Evolutionary conservation across 2,797 vertebrate genomes (phyloP).

Genomic region (Notolabrus celidotus): DNA sequence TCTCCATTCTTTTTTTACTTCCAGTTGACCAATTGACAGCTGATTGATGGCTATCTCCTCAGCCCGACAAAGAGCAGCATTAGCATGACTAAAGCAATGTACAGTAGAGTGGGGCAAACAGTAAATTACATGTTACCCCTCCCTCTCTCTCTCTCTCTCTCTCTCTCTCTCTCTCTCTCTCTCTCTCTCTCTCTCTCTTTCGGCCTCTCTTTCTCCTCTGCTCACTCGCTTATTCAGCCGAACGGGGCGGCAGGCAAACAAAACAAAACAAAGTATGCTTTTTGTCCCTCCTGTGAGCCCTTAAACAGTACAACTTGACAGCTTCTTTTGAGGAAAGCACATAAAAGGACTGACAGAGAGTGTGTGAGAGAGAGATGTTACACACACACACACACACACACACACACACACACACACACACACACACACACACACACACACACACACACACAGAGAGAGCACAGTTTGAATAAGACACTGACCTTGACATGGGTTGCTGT

Average conservation of each 20-base stretch:
- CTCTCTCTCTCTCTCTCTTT: slow-evolving; percentile 79
- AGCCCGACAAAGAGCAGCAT: slow-evolving; percentile 96
- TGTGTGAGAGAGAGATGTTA: slow-evolving; percentile 37
- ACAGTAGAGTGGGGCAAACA: slow-evolving; percentile 97
- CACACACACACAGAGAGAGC: slow-evolving; percentile 6
- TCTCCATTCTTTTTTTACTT: slow-evolving; percentile 89
- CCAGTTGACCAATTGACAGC: slow-evolving; percentile 99
- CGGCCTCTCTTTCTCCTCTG: slow-evolving; percentile 41
- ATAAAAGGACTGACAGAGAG: slow-evolving; percentile 89
- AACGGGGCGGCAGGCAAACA: slow-evolving; percentile 72
- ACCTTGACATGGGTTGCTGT: slow-evolving; percentile 50
- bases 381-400: slow-evolving; percentile 8
- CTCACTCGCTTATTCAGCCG: slow-evolving; percentile 73
- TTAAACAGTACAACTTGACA: slow-evolving; percentile 91
- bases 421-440: slow-evolving; percentile 8
- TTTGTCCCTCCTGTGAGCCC: slow-evolving; percentile 77
- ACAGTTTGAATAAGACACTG: slow-evolving; percentile 52
- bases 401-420: slow-evolving; percentile 8
- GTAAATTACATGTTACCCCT: slow-evolving; percentile 98
- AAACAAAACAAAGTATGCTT: slow-evolving; percentile 81
- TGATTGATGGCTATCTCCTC: slow-evolving; percentile 99
- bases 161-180: slow-evolving; percentile 2
- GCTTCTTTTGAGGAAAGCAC: slow-evolving; percentile 95
- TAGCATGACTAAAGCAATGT: slow-evolving; percentile 99
- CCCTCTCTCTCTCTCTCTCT: slow-evolving; percentile 78